These are phyloP conservation scores for Macquaria ambigua DNA, from an alignment of 2,113 vertebrate genomes.

Conservation along the genomic window DNA sequence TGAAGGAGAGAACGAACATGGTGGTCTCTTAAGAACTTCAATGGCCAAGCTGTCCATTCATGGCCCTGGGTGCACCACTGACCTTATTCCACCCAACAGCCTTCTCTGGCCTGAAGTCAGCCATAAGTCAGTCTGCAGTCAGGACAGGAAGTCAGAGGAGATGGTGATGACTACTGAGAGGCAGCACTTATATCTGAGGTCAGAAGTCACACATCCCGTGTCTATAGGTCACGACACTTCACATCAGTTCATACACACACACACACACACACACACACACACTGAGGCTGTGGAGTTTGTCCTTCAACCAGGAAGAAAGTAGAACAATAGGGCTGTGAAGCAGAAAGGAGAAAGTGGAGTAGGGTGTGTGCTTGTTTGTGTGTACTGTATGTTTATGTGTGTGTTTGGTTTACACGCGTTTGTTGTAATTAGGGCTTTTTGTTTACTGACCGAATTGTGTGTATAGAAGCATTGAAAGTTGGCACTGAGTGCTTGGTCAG, in stretches of 20 bases:
- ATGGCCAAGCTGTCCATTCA: background rate
- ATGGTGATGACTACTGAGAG: conserved; percentile 4
- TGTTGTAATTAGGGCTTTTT: too few species aligned
- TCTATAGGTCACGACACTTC: background rate
- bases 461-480: background rate
- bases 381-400: background rate
- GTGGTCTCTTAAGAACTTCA: background rate
- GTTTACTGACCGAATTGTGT: background rate
- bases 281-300: conserved; percentile 1
- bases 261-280: conserved; percentile 1
- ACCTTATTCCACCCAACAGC: background rate
- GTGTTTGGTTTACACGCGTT: background rate
- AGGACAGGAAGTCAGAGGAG: conserved; percentile 11
- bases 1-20: background rate
- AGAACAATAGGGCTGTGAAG: background rate
- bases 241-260: conserved; percentile 8
- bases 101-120: conserved; percentile 16
- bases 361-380: background rate
- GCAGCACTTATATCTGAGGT: conserved; percentile 21
- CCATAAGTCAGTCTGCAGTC: background rate
- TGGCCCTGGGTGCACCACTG: background rate
- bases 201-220: conserved; percentile 19
- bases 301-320: conserved; percentile 3
- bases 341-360: background rate
- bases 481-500: background rate